Evolutionary conservation across 2,113 vertebrate genomes (phyloP).

Genomic region (Emberiza fucata): DNA sequence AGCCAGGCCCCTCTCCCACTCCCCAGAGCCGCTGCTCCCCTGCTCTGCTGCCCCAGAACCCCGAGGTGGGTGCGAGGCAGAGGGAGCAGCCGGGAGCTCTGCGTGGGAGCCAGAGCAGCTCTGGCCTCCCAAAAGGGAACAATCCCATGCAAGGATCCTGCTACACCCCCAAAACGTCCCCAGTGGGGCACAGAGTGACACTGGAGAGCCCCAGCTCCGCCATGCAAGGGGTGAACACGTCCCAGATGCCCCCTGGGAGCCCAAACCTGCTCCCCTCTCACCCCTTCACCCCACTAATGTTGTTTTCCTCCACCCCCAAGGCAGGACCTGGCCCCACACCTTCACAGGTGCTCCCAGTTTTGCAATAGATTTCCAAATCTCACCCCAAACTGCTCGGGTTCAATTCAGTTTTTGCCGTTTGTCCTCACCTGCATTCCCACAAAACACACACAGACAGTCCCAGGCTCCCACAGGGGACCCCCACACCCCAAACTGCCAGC

Average conservation of each 20-base stretch:
- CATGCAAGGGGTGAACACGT: accelerated
- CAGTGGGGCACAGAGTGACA: accelerated
- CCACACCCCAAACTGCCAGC: accelerated
- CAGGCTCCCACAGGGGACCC: background rate
- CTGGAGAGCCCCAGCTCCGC: background rate
- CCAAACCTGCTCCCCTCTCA: background rate
- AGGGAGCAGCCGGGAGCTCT: background rate
- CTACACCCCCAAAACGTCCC: accelerated
- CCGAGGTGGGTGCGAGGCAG: too few relatives aligned
- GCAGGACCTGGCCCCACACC: background rate
- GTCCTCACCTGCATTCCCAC: accelerated
- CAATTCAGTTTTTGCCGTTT: accelerated
- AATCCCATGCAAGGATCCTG: background rate
- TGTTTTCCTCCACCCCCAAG: accelerated
- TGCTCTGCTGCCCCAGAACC: accelerated
- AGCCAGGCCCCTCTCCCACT: background rate
- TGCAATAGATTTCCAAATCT: background rate
- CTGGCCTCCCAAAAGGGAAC: background rate
- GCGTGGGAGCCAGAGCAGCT: accelerated
- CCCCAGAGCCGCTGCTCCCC: accelerated
- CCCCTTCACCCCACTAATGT: background rate
- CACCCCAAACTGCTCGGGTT: accelerated
- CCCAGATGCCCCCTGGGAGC: accelerated
- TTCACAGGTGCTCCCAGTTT: accelerated
- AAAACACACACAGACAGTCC: background rate